Base-by-base conservation (phyloP, 2,113 vertebrate species). In the Micronycteris hirsuta region DNA sequence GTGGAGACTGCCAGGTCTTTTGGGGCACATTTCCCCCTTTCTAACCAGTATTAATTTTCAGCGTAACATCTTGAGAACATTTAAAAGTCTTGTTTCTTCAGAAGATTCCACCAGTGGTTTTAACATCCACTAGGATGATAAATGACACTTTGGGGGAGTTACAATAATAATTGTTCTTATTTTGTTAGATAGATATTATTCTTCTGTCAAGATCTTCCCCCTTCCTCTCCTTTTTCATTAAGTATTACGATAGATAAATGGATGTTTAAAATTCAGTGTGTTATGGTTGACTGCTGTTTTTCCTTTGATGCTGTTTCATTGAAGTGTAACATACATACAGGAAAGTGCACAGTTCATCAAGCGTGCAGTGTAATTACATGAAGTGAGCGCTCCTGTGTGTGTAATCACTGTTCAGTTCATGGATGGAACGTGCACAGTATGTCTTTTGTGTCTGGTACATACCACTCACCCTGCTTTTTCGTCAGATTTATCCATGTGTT, bases 141-240 rank as follows among this genome's bases (percentile, higher is more conserved):
- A 22, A 13, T 22, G 47, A 77, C 33, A n/a, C 7, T 49, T n/a
- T 76, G 33, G 45, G 67, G n/a, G 67, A 4, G 13, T 89, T 89
- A 61, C 3, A 76, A 1, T 91, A 61, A 63, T 71, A 9, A 58
- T 85, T 65, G 91, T 89, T 70, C 41, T 80, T 54, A 61, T 31
- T 67, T 87, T 96, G 10, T 90, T 86, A 78, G 91, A 76, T 91
- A 65, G 7, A 74, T 83, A 10, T 70, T 13, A 91, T 36, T 93
- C 63, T 89, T 92, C 49, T 80, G 4, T 77, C 24, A 90, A 58
- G 77, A 65, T 7, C 38, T 56, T 38, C 12, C 28, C n/a, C 5
- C 28, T 43, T 74, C 65, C 38, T 82, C 6, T 83, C 52, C 31
- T 65, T 67, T 91, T 58, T 90, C 41, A 28, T 20, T 36, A 90